Base-by-base conservation (phyloP, 2,888 invertebrate species). In the Thereva unica region DNA sequence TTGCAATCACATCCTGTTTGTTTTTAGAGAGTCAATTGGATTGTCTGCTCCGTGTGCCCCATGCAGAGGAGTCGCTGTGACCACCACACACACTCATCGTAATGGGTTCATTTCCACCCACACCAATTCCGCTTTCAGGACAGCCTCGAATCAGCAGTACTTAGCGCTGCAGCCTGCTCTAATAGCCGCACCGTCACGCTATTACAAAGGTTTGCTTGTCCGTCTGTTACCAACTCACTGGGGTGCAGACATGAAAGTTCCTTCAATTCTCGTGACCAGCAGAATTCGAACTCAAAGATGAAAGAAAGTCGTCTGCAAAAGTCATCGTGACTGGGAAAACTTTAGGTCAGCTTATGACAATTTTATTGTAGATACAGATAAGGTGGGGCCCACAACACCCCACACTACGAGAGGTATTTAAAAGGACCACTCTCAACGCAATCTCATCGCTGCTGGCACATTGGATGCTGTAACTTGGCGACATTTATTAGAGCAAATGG, bases 1-100 rank as follows among this genome's bases (percentile, higher is more conserved):
- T 59, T 59, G 57, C 45, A 59, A 59, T 59, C 37, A 7, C 45
- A 59, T 47, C 57, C 45, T 59, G 47, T 47, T 59, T 59, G 42
- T 59, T 59, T 59, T 47, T 12, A 59, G 35, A 12, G 38, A 59
- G 12, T n/a, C 57, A 42, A 59, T 59, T 59, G 45, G 47, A 59
- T 59, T 59, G 57, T 10, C 47, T 23, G 23, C 37, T 6, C 12
- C 35, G 47, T 47, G 47, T 37, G 47, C 10, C 12, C 9, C 38
- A 34, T 7, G 12, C 47, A 59, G 57, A 35, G 37, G 41, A 10
- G 37, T 56, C 10, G 12, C 12, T 35, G 4, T 56, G 56, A 23
- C 23, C 23, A 23, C 23, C 23, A 23, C 23, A 23, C 23, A 23
- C 23, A 23, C 23, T 23, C 23, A 23, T 23, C 23, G 23, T 23